phyloP scores from a whole-genome alignment of 92 coral and sea anemone species.

The Porites lobata region DNA sequence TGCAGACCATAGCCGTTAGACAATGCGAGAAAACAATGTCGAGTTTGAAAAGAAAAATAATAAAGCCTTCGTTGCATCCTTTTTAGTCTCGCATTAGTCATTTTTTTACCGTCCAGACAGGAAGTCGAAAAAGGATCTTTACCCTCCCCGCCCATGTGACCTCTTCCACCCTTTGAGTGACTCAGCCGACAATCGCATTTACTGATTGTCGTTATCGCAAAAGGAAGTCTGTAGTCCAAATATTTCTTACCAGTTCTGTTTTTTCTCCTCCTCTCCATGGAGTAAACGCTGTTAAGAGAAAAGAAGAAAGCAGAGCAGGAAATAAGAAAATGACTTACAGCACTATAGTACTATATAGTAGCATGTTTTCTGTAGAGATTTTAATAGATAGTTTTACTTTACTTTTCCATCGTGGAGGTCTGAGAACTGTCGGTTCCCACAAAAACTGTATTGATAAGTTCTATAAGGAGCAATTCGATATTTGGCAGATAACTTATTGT shows the following conservation, averaged over 20 bases:
- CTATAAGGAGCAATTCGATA: not conserved
- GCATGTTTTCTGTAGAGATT: no score
- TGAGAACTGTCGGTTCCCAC: no score
- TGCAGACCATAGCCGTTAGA: no score
- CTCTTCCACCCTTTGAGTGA: not conserved
- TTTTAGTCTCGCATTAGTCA: not conserved
- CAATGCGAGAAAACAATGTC: no score
- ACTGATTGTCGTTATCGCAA: not conserved
- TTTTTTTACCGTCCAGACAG: not conserved
- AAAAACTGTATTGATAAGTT: no score
- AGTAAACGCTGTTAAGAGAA: conserved; percentile 16
- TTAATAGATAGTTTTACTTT: no score
- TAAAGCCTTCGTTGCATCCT: not conserved
- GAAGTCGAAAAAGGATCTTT: not conserved
- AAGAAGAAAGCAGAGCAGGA: not conserved
- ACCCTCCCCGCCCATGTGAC: not conserved
- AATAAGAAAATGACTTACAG: not conserved
- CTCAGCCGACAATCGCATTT: conserved; percentile 15
- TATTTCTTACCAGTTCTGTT: conserved; percentile 38
- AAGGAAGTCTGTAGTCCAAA: not conserved
- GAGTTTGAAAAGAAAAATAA: no score
- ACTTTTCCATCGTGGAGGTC: no score
- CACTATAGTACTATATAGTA: no score
- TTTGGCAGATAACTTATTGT: not conserved
- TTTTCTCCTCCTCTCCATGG: conserved; percentile 42